Evolutionary conservation across 53 echinoderm and acorn worm species (phyloP), one percentile per base, ranked within the genome.

Genomic region (Crossaster papposus): DNA sequence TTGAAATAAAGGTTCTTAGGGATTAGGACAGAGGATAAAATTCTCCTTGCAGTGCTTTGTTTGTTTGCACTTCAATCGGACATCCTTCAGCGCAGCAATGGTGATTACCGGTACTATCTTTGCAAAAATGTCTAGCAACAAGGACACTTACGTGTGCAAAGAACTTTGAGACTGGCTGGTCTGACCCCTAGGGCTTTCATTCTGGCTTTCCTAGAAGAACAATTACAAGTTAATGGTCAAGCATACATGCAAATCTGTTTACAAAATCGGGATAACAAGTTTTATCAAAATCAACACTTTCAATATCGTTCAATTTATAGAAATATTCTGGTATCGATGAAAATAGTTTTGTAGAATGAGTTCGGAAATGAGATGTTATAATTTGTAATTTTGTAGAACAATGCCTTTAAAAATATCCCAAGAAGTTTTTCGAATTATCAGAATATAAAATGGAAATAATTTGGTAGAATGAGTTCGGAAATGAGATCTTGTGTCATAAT

Each of bases 61-160:
- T 44, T 5, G 44, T 0, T 5, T 7, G 9, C 9, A 44, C 5
- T 9, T 7, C 9, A 44, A 44, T 44, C 6, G 9, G 44, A 44
- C 6, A 0, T 7, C 44, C 9, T 5, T 5, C 44, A 44, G 44
- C 9, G 5, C 38, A 44, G 44, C 2, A 58, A 58, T 18, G 22
- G 6, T 20, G 58, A 20, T 58, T 58, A 20, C 17, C 22, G 12
- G 15, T 8, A 15, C n/a, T n/a, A 58, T 4, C 17, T 20, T 58
- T 20, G 58, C 11, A 81, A 23, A 32, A 64, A 30, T 18, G 6
- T 20, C 2, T 14, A 30, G 0, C 28, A 18, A 8, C 22, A 53
- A n/a, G 34, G 8, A 64, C 15, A 83, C 83, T 68, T 83, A 83
- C 83, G 35, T 83, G 22, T 83, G 38, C 3, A 20, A 37, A 17